Evolutionary conservation across 2,113 vertebrate species (phyloP).

Genomic region (Edolisoma coerulescens): DNA sequence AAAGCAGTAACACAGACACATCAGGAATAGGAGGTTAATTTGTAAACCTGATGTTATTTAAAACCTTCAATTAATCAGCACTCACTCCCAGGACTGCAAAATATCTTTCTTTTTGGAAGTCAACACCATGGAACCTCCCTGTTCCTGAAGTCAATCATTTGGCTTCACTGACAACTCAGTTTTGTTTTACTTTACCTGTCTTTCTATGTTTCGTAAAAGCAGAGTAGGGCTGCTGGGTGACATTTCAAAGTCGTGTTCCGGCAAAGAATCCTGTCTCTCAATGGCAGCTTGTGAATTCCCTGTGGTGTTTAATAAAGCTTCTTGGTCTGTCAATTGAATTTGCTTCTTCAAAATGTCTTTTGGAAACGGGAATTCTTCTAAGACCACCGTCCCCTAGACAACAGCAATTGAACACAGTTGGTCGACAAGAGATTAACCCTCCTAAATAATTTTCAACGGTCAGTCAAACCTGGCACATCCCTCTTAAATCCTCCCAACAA

Average conservation of each 20-base stretch:
- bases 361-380: constrained; percentile 82
- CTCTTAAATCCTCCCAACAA: background rate
- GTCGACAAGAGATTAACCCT: constrained; percentile 52
- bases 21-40: constrained; percentile 18
- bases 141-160: background rate
- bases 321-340: constrained; percentile 76
- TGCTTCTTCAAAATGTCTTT: constrained; percentile 83
- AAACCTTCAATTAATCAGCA: background rate
- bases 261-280: constrained; percentile 70
- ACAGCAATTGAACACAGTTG: constrained; percentile 66
- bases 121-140: constrained; percentile 7
- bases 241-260: constrained; percentile 81
- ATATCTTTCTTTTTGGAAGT: background rate
- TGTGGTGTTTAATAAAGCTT: constrained; percentile 74
- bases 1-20: background rate
- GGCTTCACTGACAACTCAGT: background rate
- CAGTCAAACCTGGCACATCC: background rate
- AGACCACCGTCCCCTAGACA: constrained; percentile 81
- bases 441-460: constrained; percentile 26
- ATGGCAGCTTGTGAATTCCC: constrained; percentile 60
- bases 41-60: background rate
- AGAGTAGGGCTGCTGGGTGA: constrained; percentile 89
- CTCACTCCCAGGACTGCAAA: background rate
- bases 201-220: constrained; percentile 92
- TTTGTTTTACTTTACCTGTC: constrained; percentile 85